Evolutionary conservation across 1,140 invertebrate species (phyloP).

Genomic region (Zophobas morio): DNA sequence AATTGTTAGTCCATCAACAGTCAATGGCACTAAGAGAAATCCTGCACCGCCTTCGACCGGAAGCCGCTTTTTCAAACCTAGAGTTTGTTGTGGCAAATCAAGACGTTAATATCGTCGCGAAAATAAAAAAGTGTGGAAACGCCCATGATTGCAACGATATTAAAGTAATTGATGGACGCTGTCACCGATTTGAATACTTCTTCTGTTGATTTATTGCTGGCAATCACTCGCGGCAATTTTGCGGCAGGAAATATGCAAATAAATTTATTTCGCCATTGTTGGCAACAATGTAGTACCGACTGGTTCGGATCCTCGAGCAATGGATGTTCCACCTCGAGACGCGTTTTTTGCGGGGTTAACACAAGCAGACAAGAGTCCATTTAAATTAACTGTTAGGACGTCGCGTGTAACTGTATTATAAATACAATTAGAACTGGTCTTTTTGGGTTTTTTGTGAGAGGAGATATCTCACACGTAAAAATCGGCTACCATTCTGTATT

Average conservation of each 20-base stretch:
- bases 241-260: slow-evolving; percentile 32
- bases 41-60: background rate
- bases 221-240: slow-evolving; percentile 30
- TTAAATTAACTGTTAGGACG: slow-evolving; percentile 21
- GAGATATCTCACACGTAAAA: background rate
- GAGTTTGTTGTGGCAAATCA: background rate
- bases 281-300: slow-evolving; percentile 32
- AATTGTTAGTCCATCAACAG: too few relatives aligned
- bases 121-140: slow-evolving; percentile 13
- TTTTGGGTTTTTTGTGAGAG: slow-evolving; percentile 11
- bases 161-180: slow-evolving; percentile 34
- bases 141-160: slow-evolving; percentile 9
- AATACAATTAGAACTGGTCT: slow-evolving; percentile 4
- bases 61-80: background rate
- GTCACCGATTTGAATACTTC: slow-evolving; percentile 38
- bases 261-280: slow-evolving; percentile 41
- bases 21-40: too few relatives aligned
- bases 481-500: slow-evolving; percentile 32
- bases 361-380: slow-evolving; percentile 14
- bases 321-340: slow-evolving; percentile 30
- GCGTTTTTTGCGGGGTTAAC: slow-evolving; percentile 10
- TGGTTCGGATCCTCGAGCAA: slow-evolving; percentile 8
- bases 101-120: background rate
- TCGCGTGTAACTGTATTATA: slow-evolving; percentile 27
- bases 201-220: slow-evolving; percentile 22